Evolutionary conservation across 2,797 vertebrate genomes (phyloP).

Genomic region (Melanotaenia boesemani): DNA sequence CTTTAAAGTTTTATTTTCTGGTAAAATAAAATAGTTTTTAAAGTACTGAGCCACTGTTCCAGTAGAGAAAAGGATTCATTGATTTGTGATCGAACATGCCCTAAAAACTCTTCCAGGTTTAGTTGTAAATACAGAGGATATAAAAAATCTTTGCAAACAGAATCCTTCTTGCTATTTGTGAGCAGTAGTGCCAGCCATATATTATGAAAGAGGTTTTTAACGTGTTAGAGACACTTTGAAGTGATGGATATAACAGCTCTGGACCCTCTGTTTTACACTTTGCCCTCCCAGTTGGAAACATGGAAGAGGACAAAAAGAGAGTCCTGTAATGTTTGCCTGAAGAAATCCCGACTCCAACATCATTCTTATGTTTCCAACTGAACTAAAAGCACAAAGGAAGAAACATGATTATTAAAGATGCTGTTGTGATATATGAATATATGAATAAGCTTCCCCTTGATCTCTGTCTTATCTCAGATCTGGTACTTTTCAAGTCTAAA

Average conservation of each 20-base stretch:
- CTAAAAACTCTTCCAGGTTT: slow-evolving; percentile 28
- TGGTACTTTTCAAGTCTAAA: no score
- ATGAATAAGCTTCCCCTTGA: neutral
- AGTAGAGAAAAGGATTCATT: slow-evolving; percentile 26
- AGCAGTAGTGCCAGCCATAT: slow-evolving; percentile 47
- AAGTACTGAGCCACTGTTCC: slow-evolving; percentile 15
- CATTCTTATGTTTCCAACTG: slow-evolving; percentile 59
- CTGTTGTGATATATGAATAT: slow-evolving; percentile 65
- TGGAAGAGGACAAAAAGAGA: slow-evolving; percentile 22
- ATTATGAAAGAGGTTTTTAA: slow-evolving; percentile 64
- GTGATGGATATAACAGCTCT: slow-evolving; percentile 73
- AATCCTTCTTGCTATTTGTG: slow-evolving; percentile 45
- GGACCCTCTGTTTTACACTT: slow-evolving; percentile 69
- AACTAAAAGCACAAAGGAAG: slow-evolving; percentile 60
- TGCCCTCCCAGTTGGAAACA: slow-evolving; percentile 47
- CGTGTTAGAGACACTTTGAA: slow-evolving; percentile 66
- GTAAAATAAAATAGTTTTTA: neutral
- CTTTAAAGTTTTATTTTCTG: slow-evolving; percentile 11
- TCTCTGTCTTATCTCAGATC: no score
- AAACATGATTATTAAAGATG: slow-evolving; percentile 67
- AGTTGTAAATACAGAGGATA: slow-evolving; percentile 47
- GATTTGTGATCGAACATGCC: slow-evolving; percentile 21
- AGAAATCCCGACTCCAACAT: slow-evolving; percentile 66
- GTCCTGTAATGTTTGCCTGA: slow-evolving; percentile 25
- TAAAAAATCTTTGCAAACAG: slow-evolving; percentile 28